Evolutionary conservation across 2,888 invertebrate species (phyloP).

Genomic region (Drosophila paranaensis): DNA sequence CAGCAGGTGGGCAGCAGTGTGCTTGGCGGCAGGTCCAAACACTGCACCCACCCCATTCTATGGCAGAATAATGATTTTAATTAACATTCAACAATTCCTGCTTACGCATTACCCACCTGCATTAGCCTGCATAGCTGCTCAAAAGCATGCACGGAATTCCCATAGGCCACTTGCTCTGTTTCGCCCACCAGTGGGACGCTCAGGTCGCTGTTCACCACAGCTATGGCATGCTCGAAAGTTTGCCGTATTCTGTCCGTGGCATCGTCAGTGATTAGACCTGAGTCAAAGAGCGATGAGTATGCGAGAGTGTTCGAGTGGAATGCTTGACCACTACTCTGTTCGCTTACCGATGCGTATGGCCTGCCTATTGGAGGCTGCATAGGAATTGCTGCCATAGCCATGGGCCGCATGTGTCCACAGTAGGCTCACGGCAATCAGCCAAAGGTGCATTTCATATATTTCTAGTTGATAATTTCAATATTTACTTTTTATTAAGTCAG

Average conservation of each 20-base stretch:
- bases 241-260: constrained; percentile 68
- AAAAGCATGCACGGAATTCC: constrained; percentile 86
- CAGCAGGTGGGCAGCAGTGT: constrained; percentile 90
- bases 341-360: constrained; percentile 64
- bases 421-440: constrained; percentile 33
- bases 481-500: not conserved
- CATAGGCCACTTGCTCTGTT: constrained; percentile 85
- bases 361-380: constrained; percentile 38
- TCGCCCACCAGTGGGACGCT: constrained; percentile 71
- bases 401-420: constrained; percentile 37
- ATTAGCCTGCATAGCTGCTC: constrained; percentile 86
- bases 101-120: constrained; percentile 83
- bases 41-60: constrained; percentile 91
- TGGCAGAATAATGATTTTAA: not conserved
- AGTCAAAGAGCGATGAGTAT: constrained; percentile 25
- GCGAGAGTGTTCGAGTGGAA: not conserved
- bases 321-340: not conserved
- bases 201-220: constrained; percentile 78
- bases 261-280: constrained; percentile 81
- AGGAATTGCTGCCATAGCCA: constrained; percentile 49
- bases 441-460: constrained; percentile 50
- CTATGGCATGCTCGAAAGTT: constrained; percentile 82
- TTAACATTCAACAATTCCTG: not conserved
- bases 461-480: not conserved
- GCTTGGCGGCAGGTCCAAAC: constrained; percentile 91